Conservation (phyloP, 2,113 vertebrate species). For the Ptychochromis oligacanthus region DNA sequence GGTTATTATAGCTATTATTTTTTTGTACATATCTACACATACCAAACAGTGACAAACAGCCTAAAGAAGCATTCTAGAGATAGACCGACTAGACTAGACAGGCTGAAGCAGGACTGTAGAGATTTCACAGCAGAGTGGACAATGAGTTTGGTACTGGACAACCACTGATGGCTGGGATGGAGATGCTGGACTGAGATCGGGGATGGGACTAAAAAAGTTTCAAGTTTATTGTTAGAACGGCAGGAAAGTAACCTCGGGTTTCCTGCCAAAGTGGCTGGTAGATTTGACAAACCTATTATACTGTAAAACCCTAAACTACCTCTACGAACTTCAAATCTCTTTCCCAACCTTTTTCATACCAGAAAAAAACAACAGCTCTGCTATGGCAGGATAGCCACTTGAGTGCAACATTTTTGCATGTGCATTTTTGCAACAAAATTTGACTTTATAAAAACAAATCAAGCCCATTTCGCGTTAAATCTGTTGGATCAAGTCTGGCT, state of each 20-base stretch:
- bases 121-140: slow-evolving; percentile 32
- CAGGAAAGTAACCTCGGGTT: slow-evolving; percentile 46
- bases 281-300: slow-evolving; percentile 36
- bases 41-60: slow-evolving; percentile 55
- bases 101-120: slow-evolving; percentile 33
- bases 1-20: slow-evolving; percentile 20
- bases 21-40: slow-evolving; percentile 64
- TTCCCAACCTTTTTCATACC: background rate
- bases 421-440: slow-evolving; percentile 67
- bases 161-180: slow-evolving; percentile 26
- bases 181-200: slow-evolving; percentile 8
- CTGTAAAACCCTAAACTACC: slow-evolving; percentile 41
- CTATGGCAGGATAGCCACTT: slow-evolving; percentile 52
- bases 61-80: slow-evolving; percentile 48
- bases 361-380: slow-evolving; percentile 24
- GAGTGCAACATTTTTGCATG: slow-evolving; percentile 71
- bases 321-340: slow-evolving; percentile 31
- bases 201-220: slow-evolving; percentile 49
- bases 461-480: slow-evolving; percentile 37
- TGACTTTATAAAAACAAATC: slow-evolving; percentile 36
- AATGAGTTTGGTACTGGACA: background rate
- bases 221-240: slow-evolving; percentile 48
- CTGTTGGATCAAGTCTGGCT: slow-evolving; percentile 46
- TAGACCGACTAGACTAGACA: slow-evolving; percentile 35
- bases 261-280: slow-evolving; percentile 50